These are phyloP conservation scores for Melanotaenia nigrans DNA, from an alignment of 2,797 vertebrate genomes.

Conservation along the genomic window DNA sequence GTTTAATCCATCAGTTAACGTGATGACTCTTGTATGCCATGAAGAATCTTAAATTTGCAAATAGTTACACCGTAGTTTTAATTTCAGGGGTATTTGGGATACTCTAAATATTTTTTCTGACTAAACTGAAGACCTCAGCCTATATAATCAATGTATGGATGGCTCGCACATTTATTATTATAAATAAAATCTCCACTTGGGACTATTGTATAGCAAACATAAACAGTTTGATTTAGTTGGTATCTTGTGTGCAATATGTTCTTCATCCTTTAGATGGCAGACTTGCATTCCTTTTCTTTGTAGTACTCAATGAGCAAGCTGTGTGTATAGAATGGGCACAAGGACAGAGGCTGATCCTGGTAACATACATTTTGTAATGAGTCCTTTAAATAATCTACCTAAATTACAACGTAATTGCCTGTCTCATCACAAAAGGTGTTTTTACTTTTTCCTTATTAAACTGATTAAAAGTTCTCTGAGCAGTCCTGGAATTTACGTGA, in stretches of 20 bases:
- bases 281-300: neutral
- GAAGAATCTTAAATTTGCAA: neutral
- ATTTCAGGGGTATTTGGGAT: neutral
- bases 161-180: too few relatives aligned
- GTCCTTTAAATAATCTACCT: too few relatives aligned
- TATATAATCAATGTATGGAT: too few relatives aligned
- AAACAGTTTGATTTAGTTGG: neutral
- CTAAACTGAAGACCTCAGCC: too few relatives aligned
- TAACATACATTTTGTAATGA: too few relatives aligned
- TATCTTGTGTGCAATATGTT: constrained; percentile 15
- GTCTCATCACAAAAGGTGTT: too few relatives aligned
- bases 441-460: too few relatives aligned
- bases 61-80: neutral
- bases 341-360: too few relatives aligned
- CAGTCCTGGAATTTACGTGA: too few relatives aligned
- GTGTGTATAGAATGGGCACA: too few relatives aligned
- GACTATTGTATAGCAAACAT: neutral
- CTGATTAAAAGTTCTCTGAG: too few relatives aligned
- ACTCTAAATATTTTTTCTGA: neutral
- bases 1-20: neutral
- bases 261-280: constrained; percentile 49
- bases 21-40: neutral
- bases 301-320: neutral
- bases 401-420: neutral
- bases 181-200: too few relatives aligned